Base-by-base conservation (phyloP, 2,113 vertebrate genomes). In the Brienomyrus longianalis region DNA sequence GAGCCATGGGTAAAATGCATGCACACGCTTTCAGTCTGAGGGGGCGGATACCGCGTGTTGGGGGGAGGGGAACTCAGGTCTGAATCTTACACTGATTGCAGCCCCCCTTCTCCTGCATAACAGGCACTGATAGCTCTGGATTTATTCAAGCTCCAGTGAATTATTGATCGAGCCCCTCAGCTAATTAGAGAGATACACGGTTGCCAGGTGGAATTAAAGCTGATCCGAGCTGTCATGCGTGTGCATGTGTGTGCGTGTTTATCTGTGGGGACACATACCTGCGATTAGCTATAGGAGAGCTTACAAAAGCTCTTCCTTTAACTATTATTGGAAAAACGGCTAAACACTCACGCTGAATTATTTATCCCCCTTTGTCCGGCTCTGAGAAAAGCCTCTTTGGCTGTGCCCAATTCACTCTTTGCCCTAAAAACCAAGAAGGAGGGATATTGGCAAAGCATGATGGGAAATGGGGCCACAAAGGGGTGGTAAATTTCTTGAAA, bases 91-190 rank as follows among this genome's bases (percentile, higher is more conserved):
- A 92, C 93, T 96, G 96, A 97, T 97, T 96, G 93, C 91, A 88
- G 94, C 93, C 91, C 93, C 93, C 93, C 39, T n/a, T 27, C 70
- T 94, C 93, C 94, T 92, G 94, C 92, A 93, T 66, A 90, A 94
- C 90, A 92, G 93, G 94, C 93, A 93, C 94, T 95, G 95, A 95
- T 96, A 93, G 94, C 86, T 66, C 90, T 92, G 93, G 90, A 93
- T 90, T 93, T 95, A 95, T 94, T 95, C 95, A 93, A 91, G 95
- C 91, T 93, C 94, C 93, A 59, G 91, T 97, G 95, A 96, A 97
- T 97, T 97, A 98, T 95, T 96, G 97, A 98, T 97, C 95, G 95
- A 95, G 95, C 48, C 96, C 94, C 95, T 95, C 93, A 92, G 94
- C 96, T 97, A 95, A 92, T 94, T 94, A 96, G 93, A 92, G 94